These are phyloP conservation scores for Hydrozoanthus tunicans DNA, from an alignment of 64 coral and sea anemone genomes.

Conservation along the genomic window DNA sequence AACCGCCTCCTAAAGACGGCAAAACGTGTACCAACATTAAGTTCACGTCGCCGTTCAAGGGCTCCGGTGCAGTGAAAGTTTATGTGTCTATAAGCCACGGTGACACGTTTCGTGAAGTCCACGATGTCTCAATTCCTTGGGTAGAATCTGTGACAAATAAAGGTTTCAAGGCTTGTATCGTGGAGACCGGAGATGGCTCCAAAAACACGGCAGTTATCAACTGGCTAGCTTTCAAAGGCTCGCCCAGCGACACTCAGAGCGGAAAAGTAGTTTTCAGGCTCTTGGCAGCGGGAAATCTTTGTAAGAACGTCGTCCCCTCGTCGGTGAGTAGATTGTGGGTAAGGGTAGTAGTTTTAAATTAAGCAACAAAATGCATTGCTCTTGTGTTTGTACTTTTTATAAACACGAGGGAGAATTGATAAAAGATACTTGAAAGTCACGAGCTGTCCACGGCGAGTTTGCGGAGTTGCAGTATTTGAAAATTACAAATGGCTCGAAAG, in stretches of 20 bases:
- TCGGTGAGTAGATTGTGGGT: background rate
- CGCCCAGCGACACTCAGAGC: background rate
- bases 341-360: background rate
- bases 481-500: no score
- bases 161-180: conserved; percentile 50
- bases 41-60: conserved; percentile 43
- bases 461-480: no score
- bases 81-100: conserved; percentile 47
- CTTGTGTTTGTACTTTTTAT: no score
- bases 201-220: conserved; percentile 41
- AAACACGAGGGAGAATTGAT: no score
- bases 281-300: conserved; percentile 41
- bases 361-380: background rate
- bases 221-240: conserved; percentile 65
- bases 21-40: background rate
- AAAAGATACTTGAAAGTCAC: no score
- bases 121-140: conserved; percentile 53
- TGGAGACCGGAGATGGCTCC: conserved; percentile 60
- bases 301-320: background rate
- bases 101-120: conserved; percentile 22
- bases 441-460: no score
- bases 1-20: background rate
- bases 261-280: conserved; percentile 35
- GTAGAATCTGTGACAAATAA: conserved; percentile 40
- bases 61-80: background rate